phyloP scores from a whole-genome alignment of 23 tunicate species.

The Aplidium turbinatum region DNA sequence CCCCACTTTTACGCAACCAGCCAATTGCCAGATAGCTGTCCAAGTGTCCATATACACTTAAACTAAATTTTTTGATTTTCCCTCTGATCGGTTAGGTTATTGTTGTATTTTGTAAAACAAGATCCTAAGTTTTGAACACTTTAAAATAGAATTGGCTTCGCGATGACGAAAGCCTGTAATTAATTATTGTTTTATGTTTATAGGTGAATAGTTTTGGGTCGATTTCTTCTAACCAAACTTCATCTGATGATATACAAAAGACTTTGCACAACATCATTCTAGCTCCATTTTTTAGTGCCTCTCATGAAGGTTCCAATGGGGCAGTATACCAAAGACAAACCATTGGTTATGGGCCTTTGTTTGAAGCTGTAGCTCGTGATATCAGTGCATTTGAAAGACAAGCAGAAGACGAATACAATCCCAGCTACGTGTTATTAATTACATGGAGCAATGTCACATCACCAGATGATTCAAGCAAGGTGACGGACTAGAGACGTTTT shows the following conservation, averaged over 20 bases:
- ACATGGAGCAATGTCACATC: conserved; percentile 49
- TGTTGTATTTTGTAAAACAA: too few relatives aligned
- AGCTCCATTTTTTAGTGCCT: conserved; percentile 29
- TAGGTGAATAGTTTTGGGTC: conserved; percentile 50
- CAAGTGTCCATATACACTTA: too few relatives aligned
- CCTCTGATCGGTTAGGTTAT: too few relatives aligned
- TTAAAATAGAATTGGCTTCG: background rate
- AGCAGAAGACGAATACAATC: conserved; percentile 11
- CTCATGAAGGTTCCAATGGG: conserved; percentile 26
- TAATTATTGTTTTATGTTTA: background rate
- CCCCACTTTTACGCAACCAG: too few relatives aligned
- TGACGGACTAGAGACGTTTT: background rate
- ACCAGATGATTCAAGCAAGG: conserved; percentile 12
- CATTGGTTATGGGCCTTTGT: background rate
- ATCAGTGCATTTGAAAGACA: conserved; percentile 12
- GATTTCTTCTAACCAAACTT: conserved; percentile 7
- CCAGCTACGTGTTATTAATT: conserved; percentile 29
- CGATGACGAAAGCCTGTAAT: background rate
- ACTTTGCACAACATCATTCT: conserved; percentile 32
- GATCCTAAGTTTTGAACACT: too few relatives aligned
- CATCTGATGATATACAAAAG: background rate
- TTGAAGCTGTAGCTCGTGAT: conserved; percentile 15
- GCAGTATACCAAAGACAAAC: conserved; percentile 41
- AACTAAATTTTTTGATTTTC: too few relatives aligned
- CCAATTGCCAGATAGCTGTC: too few relatives aligned